Base-by-base conservation (phyloP, 1,140 invertebrate species). In the Chymomyza costata region DNA sequence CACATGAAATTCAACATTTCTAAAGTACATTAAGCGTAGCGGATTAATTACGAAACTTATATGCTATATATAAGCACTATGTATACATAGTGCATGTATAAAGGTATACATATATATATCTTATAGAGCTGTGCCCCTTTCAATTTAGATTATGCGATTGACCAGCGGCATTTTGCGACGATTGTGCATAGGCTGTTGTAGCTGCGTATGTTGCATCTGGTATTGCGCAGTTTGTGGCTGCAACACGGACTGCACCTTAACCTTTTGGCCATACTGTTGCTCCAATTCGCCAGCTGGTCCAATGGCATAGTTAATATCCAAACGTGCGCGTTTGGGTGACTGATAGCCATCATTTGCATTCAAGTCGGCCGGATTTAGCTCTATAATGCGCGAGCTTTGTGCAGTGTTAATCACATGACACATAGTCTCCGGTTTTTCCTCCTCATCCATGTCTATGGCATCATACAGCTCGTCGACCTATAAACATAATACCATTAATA, bases 101-200 rank as follows among this genome's bases (percentile, higher is more conserved):
- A 46, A 28, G 35, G 15, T 35, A 28, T 44, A 19, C n/a, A 46
- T 28, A 11, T n/a, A 51, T 7, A 13, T 10, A 19, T 19, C n/a
- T n/a, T n/a, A n/a, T n/a, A n/a, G n/a, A 25, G 15, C 6, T 13
- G 8, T 10, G 32, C 32, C 3, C 6, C 3, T 10, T 43, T 43
- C 21, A n/a, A 35, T 39, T 67, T 87, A 86, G 14, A 87, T 88
- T 37, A 89, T 87, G 64, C 89, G 68, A 65, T 89, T 89, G 10
- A 89, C 88, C 47, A 89, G 86, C 32, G 88, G 88, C 48, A 88
- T 89, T 78, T 89, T 89, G 47, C 89, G 85, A 46, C 89, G 74
- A 74, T 87, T 89, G 15, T 81, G 83, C 6, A 67, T 80, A 44
- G 66, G 45, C 8, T 25, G 21, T 25, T 25, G 21, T 8, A 25